Conservation (phyloP, 2,888 invertebrate species). For the Oligia latruncula region DNA sequence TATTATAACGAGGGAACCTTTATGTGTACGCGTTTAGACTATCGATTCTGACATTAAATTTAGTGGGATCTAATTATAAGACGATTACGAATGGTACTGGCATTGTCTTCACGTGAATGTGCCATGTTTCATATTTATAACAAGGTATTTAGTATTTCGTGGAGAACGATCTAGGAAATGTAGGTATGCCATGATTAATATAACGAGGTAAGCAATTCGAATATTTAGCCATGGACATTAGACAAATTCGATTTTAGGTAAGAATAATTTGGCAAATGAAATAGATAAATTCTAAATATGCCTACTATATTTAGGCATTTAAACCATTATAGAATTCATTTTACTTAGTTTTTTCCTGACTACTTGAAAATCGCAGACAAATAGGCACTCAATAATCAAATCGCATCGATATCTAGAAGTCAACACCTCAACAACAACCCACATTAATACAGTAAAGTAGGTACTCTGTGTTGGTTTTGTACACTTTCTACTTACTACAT, state of each 20-base stretch:
- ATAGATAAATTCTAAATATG: background rate
- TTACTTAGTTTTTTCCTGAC: background rate
- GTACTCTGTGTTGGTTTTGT: slow-evolving; percentile 34
- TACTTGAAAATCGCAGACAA: slow-evolving; percentile 12
- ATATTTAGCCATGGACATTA: background rate
- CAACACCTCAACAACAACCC: slow-evolving; percentile 28
- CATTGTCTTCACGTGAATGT: slow-evolving; percentile 54
- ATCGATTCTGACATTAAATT: slow-evolving; percentile 50
- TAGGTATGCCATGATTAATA: slow-evolving; percentile 6
- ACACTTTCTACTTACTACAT: slow-evolving; percentile 48
- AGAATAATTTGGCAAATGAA: slow-evolving; percentile 1
- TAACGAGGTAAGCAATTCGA: background rate
- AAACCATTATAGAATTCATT: background rate
- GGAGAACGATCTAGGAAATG: slow-evolving; percentile 22
- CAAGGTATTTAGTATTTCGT: slow-evolving; percentile 14
- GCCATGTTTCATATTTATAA: slow-evolving; percentile 49
- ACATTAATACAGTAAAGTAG: slow-evolving; percentile 6
- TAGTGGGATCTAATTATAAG: slow-evolving; percentile 53
- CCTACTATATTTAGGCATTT: background rate
- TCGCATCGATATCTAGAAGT: slow-evolving; percentile 25
- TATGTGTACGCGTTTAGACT: slow-evolving; percentile 29
- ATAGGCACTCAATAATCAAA: slow-evolving; percentile 11
- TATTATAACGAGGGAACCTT: slow-evolving; percentile 18
- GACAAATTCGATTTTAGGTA: background rate
- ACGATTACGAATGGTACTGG: slow-evolving; percentile 48